Evolutionary conservation across 2,797 vertebrate species (phyloP).

Genomic region (Gadopsis bispinosus): DNA sequence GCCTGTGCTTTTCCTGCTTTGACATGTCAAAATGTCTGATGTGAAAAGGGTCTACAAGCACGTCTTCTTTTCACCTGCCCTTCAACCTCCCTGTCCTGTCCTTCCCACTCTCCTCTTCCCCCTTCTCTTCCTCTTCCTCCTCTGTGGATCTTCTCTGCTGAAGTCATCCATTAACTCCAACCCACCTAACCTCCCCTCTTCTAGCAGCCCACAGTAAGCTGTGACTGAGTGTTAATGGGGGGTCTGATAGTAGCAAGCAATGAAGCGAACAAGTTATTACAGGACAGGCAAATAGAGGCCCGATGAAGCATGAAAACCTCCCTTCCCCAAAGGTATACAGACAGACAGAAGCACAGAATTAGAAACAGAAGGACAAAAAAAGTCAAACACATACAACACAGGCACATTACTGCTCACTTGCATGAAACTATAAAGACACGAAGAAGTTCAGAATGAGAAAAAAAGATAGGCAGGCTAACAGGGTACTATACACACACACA

Average conservation of each 20-base stretch:
- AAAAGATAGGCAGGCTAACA: slow-evolving; percentile 1
- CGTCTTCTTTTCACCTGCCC: slow-evolving; percentile 8
- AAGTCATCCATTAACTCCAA: slow-evolving; percentile 66
- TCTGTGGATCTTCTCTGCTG: slow-evolving; percentile 50
- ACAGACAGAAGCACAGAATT: slow-evolving; percentile 18
- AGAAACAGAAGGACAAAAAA: too few species aligned
- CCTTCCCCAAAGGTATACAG: slow-evolving; percentile 51
- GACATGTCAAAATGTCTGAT: too few species aligned
- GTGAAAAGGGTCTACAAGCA: too few species aligned
- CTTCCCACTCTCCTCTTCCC: slow-evolving; percentile 14
- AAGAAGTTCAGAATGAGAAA: slow-evolving; percentile 27
- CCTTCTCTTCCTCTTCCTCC: background rate
- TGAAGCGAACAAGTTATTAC: slow-evolving; percentile 82
- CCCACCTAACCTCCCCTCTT: slow-evolving; percentile 43
- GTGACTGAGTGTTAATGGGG: slow-evolving; percentile 73
- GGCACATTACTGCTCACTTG: background rate
- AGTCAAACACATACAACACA: slow-evolving; percentile 8
- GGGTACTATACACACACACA: slow-evolving; percentile 7
- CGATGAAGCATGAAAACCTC: slow-evolving; percentile 79
- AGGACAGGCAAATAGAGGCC: slow-evolving; percentile 79
- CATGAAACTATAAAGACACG: slow-evolving; percentile 35
- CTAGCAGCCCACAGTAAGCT: slow-evolving; percentile 50
- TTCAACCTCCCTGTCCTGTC: slow-evolving; percentile 17
- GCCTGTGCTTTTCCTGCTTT: too few species aligned
- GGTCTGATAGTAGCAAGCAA: slow-evolving; percentile 75